Percentiles rank a stretch among this genome's conserved stretches.
Evolutionary conservation across 2,888 invertebrate species (phyloP).

Genomic region (Rutpela maculata): DNA sequence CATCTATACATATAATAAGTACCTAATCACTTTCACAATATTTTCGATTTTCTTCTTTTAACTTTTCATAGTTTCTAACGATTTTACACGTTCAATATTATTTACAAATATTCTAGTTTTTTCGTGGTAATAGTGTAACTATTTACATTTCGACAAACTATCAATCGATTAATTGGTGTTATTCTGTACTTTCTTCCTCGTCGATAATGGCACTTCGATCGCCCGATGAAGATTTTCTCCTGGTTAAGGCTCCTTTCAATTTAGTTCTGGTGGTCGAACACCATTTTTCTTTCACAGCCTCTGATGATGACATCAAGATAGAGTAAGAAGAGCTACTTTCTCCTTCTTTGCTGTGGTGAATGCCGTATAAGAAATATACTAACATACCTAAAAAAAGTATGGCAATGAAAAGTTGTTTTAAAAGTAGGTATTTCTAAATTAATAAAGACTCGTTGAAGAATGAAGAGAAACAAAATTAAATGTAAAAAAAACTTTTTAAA

Average conservation of each 20-base stretch:
- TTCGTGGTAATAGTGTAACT: not conserved
- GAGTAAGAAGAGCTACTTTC: slow-evolving; percentile 79
- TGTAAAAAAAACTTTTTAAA: too few species aligned
- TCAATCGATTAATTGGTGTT: slow-evolving; percentile 23
- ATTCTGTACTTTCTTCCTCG: slow-evolving; percentile 68
- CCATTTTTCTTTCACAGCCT: slow-evolving; percentile 80
- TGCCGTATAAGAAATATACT: slow-evolving; percentile 90
- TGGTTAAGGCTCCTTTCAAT: slow-evolving; percentile 68
- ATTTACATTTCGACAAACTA: not conserved
- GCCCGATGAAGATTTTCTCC: slow-evolving; percentile 69
- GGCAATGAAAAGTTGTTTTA: not conserved
- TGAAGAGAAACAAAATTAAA: too few species aligned
- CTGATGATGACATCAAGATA: slow-evolving; percentile 80
- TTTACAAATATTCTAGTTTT: not conserved
- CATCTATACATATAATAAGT: not conserved
- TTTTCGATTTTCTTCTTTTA: not conserved
- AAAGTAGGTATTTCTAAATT: not conserved
- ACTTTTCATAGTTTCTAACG: not conserved
- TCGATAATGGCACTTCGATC: slow-evolving; percentile 72
- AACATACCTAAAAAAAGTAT: slow-evolving; percentile 80
- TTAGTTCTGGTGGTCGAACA: slow-evolving; percentile 75
- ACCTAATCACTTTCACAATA: not conserved
- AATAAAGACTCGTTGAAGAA: too few species aligned
- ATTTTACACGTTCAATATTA: not conserved
- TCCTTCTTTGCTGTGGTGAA: slow-evolving; percentile 89